Evolutionary conservation across 2,113 vertebrate genomes (phyloP).

Genomic region (Plectropomus leopardus): DNA sequence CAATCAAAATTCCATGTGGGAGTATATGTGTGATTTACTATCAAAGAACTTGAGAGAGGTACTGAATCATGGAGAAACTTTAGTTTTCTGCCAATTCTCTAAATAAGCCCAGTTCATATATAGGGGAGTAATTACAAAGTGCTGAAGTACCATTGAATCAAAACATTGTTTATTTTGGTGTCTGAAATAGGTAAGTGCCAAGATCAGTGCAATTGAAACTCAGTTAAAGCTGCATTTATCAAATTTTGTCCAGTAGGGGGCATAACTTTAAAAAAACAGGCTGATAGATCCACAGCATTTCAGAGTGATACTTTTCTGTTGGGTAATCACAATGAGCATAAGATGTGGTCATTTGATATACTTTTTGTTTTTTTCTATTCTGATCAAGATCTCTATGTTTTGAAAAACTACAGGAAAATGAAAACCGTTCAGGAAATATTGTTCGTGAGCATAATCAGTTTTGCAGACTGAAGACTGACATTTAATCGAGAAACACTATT

Average conservation of each 20-base stretch:
- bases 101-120: background rate
- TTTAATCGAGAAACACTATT: background rate
- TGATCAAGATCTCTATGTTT: background rate
- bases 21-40: slow-evolving; percentile 18
- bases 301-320: background rate
- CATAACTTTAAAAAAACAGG: background rate
- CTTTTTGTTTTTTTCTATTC: background rate
- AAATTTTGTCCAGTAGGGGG: background rate
- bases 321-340: background rate
- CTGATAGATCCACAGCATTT: background rate
- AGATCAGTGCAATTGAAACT: background rate
- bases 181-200: background rate
- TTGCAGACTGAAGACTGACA: background rate
- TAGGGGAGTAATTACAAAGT: background rate
- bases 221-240: background rate
- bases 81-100: background rate
- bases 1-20: slow-evolving; percentile 17
- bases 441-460: background rate
- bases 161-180: background rate
- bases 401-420: background rate
- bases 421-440: background rate
- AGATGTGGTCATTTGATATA: background rate
- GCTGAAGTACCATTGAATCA: background rate
- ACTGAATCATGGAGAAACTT: slow-evolving; percentile 44
- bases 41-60: slow-evolving; percentile 26